A percentile compares a stretch with the other conserved stretches of the same genome.
These are phyloP conservation scores for Dryomyza anilis DNA, from an alignment of 2,888 invertebrate species.

Conservation along the genomic window DNA sequence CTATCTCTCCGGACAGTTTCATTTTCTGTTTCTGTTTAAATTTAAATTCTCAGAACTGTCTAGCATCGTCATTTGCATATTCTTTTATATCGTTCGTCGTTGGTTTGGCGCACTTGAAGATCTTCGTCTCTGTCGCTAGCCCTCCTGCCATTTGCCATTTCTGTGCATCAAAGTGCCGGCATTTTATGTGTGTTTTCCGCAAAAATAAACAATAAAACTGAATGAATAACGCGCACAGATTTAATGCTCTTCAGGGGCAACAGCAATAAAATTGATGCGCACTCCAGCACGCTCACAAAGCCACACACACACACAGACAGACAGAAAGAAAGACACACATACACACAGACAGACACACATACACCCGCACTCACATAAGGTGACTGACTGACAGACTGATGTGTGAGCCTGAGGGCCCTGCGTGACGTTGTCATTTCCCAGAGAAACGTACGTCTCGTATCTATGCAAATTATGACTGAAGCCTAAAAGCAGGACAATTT, in stretches of 20 bases:
- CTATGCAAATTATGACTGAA: too few relatives aligned
- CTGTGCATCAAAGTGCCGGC: slow-evolving; percentile 19
- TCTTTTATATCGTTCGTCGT: neutral
- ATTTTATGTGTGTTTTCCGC: slow-evolving; percentile 19
- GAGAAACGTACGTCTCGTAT: too few relatives aligned
- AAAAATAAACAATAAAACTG: neutral
- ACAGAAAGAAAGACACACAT: too few relatives aligned
- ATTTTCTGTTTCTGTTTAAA: too few relatives aligned
- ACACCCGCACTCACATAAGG: slow-evolving; percentile 28
- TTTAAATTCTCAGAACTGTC: too few relatives aligned
- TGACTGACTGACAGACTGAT: too few relatives aligned
- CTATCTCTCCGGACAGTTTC: neutral
- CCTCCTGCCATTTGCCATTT: neutral
- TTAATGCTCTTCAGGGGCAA: neutral
- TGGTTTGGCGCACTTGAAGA: neutral
- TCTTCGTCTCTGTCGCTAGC: neutral
- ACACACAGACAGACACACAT: neutral
- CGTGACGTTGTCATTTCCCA: too few relatives aligned
- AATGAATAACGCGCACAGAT: neutral
- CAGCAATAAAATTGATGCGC: slow-evolving; percentile 1
- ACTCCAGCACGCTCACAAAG: neutral
- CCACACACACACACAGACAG: slow-evolving; percentile 19
- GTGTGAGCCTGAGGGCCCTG: too few relatives aligned
- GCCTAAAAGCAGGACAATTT: too few relatives aligned
- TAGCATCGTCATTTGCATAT: too few relatives aligned